Conservation (phyloP, 2,888 invertebrate species). For the Doris montereyensis region DNA sequence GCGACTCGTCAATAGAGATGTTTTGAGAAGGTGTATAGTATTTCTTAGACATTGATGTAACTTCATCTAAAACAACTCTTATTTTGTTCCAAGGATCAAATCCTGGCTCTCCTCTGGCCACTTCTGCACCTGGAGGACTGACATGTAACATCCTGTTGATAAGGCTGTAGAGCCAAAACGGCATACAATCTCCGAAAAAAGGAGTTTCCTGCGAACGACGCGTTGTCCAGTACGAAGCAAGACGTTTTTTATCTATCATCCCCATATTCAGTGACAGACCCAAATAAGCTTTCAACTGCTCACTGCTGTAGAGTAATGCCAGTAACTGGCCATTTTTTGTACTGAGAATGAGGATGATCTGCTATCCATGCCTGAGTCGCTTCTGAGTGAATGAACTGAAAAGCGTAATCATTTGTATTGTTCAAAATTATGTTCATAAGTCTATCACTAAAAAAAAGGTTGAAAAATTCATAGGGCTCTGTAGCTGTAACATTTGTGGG, state of each 20-base stretch:
- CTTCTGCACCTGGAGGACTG: background rate
- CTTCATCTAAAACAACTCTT: background rate
- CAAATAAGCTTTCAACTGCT: background rate
- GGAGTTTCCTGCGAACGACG: background rate
- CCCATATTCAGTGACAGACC: background rate
- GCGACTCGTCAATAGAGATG: background rate
- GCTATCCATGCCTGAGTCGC: background rate
- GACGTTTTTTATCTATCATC: background rate
- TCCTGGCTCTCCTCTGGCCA: background rate
- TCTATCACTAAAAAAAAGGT: too few relatives aligned
- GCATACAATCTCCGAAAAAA: slow-evolving; percentile 3
- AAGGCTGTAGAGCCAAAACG: background rate
- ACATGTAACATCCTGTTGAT: slow-evolving; percentile 25
- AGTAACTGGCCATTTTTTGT: too few relatives aligned
- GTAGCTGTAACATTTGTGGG: too few relatives aligned
- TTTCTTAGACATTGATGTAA: background rate
- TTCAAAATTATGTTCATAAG: too few relatives aligned
- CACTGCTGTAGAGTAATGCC: too few relatives aligned
- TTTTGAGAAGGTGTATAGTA: background rate
- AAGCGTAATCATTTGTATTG: background rate
- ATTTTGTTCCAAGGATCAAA: slow-evolving; percentile 17
- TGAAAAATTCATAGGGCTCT: too few relatives aligned
- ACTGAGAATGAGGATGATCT: background rate
- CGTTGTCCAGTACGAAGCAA: background rate
- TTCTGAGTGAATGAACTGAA: background rate